Conservation (phyloP, 2,888 invertebrate genomes). For the Dendrolimus houi region DNA sequence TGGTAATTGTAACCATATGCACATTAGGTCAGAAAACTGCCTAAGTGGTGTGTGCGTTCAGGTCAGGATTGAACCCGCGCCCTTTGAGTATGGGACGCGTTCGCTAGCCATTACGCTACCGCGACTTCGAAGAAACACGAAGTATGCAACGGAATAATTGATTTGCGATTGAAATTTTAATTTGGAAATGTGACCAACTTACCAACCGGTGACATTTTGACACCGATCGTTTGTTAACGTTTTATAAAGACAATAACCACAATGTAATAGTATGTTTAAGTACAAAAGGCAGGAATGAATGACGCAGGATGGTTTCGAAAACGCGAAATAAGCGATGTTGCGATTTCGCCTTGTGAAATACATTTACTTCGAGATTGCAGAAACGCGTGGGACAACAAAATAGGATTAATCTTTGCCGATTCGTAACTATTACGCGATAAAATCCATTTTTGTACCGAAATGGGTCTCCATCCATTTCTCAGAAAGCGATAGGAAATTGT, state of each 20-base stretch:
- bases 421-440: constrained; percentile 37
- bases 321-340: constrained; percentile 72
- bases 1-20: too few species aligned
- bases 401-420: constrained; percentile 59
- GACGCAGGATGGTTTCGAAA: constrained; percentile 73
- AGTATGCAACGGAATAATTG: too few species aligned
- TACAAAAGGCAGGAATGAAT: constrained; percentile 55
- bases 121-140: too few species aligned
- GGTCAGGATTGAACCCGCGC: too few species aligned
- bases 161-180: too few species aligned
- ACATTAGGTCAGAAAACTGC: too few species aligned
- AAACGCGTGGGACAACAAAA: constrained; percentile 69
- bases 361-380: constrained; percentile 62
- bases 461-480: neutral
- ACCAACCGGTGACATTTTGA: constrained; percentile 6
- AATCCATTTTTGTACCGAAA: constrained; percentile 12
- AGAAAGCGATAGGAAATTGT: neutral
- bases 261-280: constrained; percentile 32
- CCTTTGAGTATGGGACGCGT: too few species aligned
- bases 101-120: too few species aligned
- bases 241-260: constrained; percentile 29
- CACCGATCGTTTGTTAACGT: constrained; percentile 9
- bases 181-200: neutral
- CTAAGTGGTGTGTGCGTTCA: too few species aligned
- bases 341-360: constrained; percentile 70